These are phyloP conservation scores for Arrhopalites spinosus DNA, from an alignment of 2,888 invertebrate genomes.

Conservation along the genomic window DNA sequence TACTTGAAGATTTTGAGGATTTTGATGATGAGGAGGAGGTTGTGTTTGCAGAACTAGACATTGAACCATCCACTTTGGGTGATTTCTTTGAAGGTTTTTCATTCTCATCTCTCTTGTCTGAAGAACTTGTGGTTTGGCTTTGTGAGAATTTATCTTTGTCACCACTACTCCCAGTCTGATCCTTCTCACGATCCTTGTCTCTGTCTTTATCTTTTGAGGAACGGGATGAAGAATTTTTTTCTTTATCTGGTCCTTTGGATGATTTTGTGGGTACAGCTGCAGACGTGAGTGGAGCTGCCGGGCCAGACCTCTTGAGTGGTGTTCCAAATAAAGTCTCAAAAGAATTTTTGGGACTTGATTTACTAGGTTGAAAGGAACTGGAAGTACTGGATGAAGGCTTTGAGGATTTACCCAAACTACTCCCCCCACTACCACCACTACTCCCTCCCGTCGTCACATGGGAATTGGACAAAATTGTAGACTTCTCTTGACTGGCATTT, in stretches of 20 bases:
- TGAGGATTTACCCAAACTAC: slow-evolving; percentile 42
- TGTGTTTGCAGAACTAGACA: neutral
- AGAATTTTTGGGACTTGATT: slow-evolving; percentile 59
- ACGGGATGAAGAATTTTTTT: slow-evolving; percentile 21
- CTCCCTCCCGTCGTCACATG: slow-evolving; percentile 22
- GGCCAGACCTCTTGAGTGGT: slow-evolving; percentile 68
- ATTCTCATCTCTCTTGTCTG: no score
- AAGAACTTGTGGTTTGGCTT: neutral
- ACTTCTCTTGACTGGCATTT: slow-evolving; percentile 27
- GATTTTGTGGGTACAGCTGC: slow-evolving; percentile 19
- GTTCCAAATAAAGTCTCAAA: slow-evolving; percentile 83
- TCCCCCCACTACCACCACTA: slow-evolving; percentile 40
- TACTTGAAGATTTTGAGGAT: slow-evolving; percentile 42
- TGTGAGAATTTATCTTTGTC: slow-evolving; percentile 6
- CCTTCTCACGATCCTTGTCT: slow-evolving; percentile 9
- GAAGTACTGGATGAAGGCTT: slow-evolving; percentile 37
- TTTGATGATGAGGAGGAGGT: slow-evolving; percentile 23
- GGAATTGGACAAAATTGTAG: neutral
- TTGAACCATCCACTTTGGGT: slow-evolving; percentile 4
- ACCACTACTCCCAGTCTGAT: slow-evolving; percentile 14
- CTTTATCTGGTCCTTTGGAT: slow-evolving; percentile 17
- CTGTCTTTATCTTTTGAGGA: slow-evolving; percentile 19
- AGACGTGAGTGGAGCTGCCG: slow-evolving; percentile 14
- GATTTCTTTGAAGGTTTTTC: slow-evolving; percentile 24
- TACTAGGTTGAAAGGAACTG: slow-evolving; percentile 30